Evolutionary conservation across 2,113 vertebrate genomes (phyloP).

Genomic region (Colaptes auratus): DNA sequence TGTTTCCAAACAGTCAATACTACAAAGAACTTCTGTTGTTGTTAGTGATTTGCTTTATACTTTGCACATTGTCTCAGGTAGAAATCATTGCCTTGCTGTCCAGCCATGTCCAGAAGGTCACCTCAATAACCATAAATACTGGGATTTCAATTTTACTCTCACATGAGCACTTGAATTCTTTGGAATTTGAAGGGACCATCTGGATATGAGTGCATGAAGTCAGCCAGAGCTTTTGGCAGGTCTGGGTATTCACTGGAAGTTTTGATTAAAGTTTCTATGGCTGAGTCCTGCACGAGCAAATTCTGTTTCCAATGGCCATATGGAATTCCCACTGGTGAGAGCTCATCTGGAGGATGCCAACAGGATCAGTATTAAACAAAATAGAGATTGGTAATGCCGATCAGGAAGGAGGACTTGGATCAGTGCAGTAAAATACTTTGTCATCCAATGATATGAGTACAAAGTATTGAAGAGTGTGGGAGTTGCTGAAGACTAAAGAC

Average conservation of each 20-base stretch:
- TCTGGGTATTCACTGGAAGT: neutral
- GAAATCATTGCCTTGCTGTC: neutral
- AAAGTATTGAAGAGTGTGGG: neutral
- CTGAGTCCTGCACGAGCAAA: neutral
- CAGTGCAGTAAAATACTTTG: neutral
- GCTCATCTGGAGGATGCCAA: neutral
- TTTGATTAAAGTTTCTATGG: neutral
- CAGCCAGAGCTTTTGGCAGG: neutral
- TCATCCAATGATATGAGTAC: neutral
- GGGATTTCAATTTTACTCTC: neutral
- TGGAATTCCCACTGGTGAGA: conserved; percentile 9
- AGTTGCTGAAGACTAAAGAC: neutral
- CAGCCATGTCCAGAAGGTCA: neutral
- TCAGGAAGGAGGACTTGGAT: neutral
- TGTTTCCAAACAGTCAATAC: neutral
- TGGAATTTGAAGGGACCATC: neutral
- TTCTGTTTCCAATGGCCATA: neutral
- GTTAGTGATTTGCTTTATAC: neutral
- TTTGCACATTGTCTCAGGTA: neutral
- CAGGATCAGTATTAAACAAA: neutral
- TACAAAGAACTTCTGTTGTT: neutral
- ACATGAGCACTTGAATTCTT: neutral
- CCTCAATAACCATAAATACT: neutral
- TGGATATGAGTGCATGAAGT: neutral
- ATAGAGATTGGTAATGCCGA: neutral